Conservation (phyloP, 2,888 invertebrate species). For the Aleiodes testaceus region DNA sequence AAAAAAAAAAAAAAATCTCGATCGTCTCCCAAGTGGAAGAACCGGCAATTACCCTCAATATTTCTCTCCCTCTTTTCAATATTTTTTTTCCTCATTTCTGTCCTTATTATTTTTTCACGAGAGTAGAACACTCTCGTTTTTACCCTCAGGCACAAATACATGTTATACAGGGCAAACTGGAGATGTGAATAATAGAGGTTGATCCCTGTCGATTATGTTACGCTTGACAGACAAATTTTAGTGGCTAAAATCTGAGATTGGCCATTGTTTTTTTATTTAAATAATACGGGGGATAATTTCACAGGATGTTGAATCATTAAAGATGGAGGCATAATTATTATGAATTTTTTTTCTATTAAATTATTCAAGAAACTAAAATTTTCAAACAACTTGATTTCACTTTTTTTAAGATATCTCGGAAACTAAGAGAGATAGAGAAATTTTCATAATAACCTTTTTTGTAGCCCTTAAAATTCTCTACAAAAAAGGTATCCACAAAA, state of each 20-base stretch:
- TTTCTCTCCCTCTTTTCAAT: neutral
- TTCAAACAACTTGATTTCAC: no score
- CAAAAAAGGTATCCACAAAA: no score
- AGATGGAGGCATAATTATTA: no score
- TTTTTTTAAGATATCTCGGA: no score
- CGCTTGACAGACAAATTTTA: constrained; percentile 19
- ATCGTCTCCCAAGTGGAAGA: neutral
- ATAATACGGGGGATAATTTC: neutral
- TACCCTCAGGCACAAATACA: constrained; percentile 7
- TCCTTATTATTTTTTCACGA: constrained; percentile 9
- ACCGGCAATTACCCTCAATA: constrained; percentile 22
- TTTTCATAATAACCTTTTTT: no score
- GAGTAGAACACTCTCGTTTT: constrained; percentile 32
- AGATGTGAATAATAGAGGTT: constrained; percentile 21
- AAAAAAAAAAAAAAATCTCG: constrained; percentile 21
- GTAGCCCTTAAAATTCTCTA: no score
- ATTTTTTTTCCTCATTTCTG: neutral
- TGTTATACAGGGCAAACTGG: neutral
- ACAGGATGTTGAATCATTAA: neutral
- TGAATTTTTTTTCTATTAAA: no score
- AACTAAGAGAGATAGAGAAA: no score
- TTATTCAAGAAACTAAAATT: no score
- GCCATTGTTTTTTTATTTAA: no score
- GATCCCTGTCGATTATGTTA: constrained; percentile 16
- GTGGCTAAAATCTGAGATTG: neutral